Evolutionary conservation across 2,113 vertebrate genomes (phyloP), one percentile per base, ranked within the genome.

Genomic region (Oreamnos americanus): DNA sequence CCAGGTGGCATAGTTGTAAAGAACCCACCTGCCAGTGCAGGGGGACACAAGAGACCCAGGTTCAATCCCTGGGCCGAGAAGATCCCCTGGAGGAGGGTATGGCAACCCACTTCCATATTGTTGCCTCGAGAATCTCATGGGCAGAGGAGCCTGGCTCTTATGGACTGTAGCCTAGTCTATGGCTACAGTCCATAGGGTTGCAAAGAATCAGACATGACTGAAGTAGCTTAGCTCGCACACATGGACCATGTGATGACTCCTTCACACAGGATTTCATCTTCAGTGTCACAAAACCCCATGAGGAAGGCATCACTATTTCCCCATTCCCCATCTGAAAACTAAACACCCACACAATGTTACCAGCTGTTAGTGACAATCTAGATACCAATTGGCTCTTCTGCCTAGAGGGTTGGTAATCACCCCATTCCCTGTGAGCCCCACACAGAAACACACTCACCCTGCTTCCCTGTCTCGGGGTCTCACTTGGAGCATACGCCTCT

Each of bases 161-260:
- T 21, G n/a, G 64, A 71, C 17, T 3, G 9, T 19, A 71, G 64
- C 17, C 64, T 36, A 21, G n/a, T 71, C n/a, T 36, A 71, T 36
- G 64, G 64, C 64, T 71, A 36, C 64, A 21, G 64, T 21, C n/a
- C 17, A 36, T 36, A 71, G 17, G 17, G 64, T 71, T 36, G 64
- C 64, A 36, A 71, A 71, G 64, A 71, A 36, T 36, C n/a, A 36
- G 64, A 71, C n/a, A 21, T 36, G 64, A 36, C 9, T 21, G 64
- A 36, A 71, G 64, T 12, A 36, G 64, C n/a, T 71, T 23, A 36
- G 64, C n/a, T 36, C 0, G 19, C 64, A 36, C n/a, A 36, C n/a
- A 36, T 2, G n/a, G 19, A 36, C 5, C 1, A 0, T 36, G 64
- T 11, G n/a, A 36, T 16, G 26, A 11, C 23, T 43, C 13, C n/a